Percentiles rank a stretch among this genome's conserved stretches.
Conservation (phyloP, 2,797 vertebrate species). For the Oophaga sylvatica region DNA sequence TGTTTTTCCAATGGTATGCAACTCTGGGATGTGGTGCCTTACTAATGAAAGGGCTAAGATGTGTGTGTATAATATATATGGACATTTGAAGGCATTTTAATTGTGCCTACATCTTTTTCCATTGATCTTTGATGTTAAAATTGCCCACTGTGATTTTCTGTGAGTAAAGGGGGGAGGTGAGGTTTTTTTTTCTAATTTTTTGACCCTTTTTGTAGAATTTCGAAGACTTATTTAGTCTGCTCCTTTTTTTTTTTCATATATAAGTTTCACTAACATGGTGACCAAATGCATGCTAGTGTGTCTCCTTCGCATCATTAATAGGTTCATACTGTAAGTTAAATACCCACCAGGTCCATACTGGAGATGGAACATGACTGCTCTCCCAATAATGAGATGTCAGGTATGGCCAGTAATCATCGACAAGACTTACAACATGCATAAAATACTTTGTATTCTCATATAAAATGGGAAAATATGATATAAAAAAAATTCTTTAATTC, state of each 20-base stretch:
- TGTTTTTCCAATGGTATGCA: constrained; percentile 40
- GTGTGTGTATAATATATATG: background rate
- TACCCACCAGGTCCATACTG: background rate
- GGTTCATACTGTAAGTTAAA: background rate
- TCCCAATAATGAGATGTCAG: background rate
- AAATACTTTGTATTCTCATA: background rate
- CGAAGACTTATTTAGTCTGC: background rate
- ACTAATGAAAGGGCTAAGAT: background rate
- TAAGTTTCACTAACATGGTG: background rate
- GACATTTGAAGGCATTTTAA: background rate
- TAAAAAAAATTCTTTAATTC: background rate
- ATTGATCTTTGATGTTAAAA: background rate
- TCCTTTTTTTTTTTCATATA: too few species aligned
- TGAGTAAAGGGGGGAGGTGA: background rate
- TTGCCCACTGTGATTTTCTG: background rate
- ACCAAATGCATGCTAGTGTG: background rate
- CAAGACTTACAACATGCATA: background rate
- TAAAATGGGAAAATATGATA: background rate
- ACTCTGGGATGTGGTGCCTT: constrained; percentile 17
- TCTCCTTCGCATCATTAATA: background rate
- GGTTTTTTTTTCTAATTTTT: background rate
- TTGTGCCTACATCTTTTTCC: background rate
- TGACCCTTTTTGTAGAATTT: background rate
- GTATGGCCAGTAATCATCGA: background rate
- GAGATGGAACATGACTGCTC: too few species aligned